Conservation (phyloP, 2,888 invertebrate genomes). For the Dusona sp. region DNA sequence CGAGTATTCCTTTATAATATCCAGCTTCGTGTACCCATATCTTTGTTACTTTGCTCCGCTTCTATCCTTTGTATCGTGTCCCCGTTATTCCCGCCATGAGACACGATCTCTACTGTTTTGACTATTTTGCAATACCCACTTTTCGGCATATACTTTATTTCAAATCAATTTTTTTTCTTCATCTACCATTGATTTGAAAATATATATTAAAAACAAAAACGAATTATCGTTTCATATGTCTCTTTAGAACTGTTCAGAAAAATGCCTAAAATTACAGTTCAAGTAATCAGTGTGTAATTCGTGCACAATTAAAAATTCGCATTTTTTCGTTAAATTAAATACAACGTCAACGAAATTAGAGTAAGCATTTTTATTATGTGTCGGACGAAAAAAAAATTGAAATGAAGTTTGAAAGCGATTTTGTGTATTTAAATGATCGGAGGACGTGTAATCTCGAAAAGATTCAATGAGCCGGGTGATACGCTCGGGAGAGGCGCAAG, state of each 20-base stretch:
- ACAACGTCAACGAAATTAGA: background rate
- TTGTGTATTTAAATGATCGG: slow-evolving; percentile 24
- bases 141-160: background rate
- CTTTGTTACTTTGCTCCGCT: slow-evolving; percentile 31
- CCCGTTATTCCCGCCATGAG: slow-evolving; percentile 21
- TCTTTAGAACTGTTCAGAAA: too few species aligned
- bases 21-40: slow-evolving; percentile 44
- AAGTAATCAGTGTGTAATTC: too few species aligned
- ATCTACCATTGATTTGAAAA: background rate
- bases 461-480: slow-evolving; percentile 61
- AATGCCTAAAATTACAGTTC: too few species aligned
- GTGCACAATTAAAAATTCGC: background rate
- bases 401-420: background rate
- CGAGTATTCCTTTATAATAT: slow-evolving; percentile 57
- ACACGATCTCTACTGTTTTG: slow-evolving; percentile 19
- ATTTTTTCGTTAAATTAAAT: background rate
- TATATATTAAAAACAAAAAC: background rate
- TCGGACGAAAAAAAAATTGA: background rate
- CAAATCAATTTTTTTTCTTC: background rate
- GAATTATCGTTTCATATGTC: too few species aligned
- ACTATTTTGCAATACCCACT: background rate
- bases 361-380: background rate
- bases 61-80: slow-evolving; percentile 19
- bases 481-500: slow-evolving; percentile 43
- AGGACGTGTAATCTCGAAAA: slow-evolving; percentile 30